Base-by-base conservation (phyloP, 1,140 invertebrate species). In the Cryptotermes secundus region DNA sequence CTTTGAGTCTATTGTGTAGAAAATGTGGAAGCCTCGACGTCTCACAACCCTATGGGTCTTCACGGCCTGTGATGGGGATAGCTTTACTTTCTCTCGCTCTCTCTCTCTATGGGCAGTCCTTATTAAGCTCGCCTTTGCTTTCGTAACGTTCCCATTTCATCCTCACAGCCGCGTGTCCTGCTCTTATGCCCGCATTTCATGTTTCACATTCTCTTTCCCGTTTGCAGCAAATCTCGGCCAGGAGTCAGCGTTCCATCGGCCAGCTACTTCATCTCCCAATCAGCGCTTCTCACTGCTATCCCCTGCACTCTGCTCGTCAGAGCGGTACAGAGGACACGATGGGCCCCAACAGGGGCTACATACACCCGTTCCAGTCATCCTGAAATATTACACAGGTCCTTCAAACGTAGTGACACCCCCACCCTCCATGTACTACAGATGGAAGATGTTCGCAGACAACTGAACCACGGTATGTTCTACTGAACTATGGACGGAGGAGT, bases 381-480 rank as follows among this genome's bases (percentile, higher is more conserved):
- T 72, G 26, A 72, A 72, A 26, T 72, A 72, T 14, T 72, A 72
- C 59, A n/a, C 59, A 31, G 6, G 26, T 26, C 59, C 59, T 72
- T 72, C 59, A 31, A 72, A 16, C 26, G n/a, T 31, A 31, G 59
- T 72, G n/a, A n/a, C 59, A 14, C n/a, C 59, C 59, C 7, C 59
- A 72, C 26, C 59, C 26, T 26, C 59, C 14, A 72, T 72, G 59
- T 72, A n/a, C 59, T 72, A 72, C 59, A 26, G 59, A 72, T 72
- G 59, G 59, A 72, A 31, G 59, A 72, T 72, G 59, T 72, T 72
- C n/a, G 59, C 59, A 26, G 59, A 72, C n/a, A 31, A n/a, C 59
- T 72, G 26, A 31, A 31, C 59, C 14, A 1, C 59, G 4, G 19
- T 59, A 38, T 38, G 38, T 6, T 12, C 4, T 38, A 12, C 38